phyloP scores from a whole-genome alignment of 2,888 invertebrate species.

The Drosophila aldrichi region DNA sequence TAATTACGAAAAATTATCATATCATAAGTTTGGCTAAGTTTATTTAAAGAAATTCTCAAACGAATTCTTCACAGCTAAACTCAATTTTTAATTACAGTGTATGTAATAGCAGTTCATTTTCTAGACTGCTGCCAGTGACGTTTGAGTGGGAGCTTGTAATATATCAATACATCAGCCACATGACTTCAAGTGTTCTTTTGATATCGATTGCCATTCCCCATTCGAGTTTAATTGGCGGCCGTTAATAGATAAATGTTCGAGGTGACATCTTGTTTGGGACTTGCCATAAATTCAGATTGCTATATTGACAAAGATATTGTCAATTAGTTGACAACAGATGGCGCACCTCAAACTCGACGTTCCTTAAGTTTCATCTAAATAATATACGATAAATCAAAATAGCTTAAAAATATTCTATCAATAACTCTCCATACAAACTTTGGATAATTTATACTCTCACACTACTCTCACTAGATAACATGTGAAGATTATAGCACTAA shows the following conservation, averaged over 20 bases:
- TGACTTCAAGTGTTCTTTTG: slow-evolving; percentile 38
- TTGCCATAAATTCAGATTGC: slow-evolving; percentile 24
- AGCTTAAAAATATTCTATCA: no score
- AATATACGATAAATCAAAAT: no score
- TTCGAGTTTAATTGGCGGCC: slow-evolving; percentile 39
- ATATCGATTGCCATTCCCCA: slow-evolving; percentile 29
- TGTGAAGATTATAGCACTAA: background rate
- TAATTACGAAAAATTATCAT: no score
- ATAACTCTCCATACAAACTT: no score
- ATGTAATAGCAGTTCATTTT: background rate
- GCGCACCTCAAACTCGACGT: slow-evolving; percentile 13
- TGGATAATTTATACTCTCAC: background rate
- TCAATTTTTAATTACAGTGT: background rate
- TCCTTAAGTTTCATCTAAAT: no score
- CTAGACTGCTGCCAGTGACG: slow-evolving; percentile 8
- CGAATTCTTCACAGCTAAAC: no score
- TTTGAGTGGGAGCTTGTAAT: slow-evolving; percentile 18
- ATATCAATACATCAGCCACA: slow-evolving; percentile 48
- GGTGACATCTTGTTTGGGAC: slow-evolving; percentile 31
- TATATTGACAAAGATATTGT: slow-evolving; percentile 34
- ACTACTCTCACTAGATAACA: background rate
- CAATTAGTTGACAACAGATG: slow-evolving; percentile 25
- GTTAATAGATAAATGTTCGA: slow-evolving; percentile 27
- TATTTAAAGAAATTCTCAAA: background rate
- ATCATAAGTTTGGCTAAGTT: no score